Evolutionary conservation across 2,797 vertebrate species (phyloP).

Genomic region (Lacerta bilineata): DNA sequence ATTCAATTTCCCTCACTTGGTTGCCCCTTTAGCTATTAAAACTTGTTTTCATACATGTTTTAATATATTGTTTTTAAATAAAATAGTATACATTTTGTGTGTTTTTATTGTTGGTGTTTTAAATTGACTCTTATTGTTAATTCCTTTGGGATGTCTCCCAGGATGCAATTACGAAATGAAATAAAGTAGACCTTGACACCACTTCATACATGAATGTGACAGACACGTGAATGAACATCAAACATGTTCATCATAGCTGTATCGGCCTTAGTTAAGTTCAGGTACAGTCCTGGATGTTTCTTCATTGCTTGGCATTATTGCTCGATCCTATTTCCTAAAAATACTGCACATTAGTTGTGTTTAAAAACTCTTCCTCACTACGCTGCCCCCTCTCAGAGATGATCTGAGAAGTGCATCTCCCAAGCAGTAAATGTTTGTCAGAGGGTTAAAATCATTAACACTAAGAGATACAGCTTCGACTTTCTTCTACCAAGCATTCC

Average conservation of each 20-base stretch:
- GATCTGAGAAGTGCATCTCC: not conserved
- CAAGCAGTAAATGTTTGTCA: slow-evolving; percentile 8
- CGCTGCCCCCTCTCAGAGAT: not conserved
- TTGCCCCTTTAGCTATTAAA: not conserved
- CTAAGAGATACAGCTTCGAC: slow-evolving; percentile 38
- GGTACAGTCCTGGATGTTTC: not conserved
- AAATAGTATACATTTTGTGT: too few species aligned
- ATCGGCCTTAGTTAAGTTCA: not conserved
- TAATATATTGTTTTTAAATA: too few species aligned
- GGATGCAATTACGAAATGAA: too few species aligned
- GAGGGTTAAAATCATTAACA: slow-evolving; percentile 40
- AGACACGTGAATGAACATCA: not conserved
- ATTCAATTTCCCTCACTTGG: not conserved
- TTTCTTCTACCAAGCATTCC: not conserved
- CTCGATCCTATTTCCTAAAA: not conserved
- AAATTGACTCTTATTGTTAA: too few species aligned
- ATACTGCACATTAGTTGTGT: not conserved
- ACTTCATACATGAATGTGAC: too few species aligned
- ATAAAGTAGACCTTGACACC: not conserved
- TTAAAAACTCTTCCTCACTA: not conserved
- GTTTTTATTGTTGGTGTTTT: too few species aligned
- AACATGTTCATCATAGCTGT: not conserved
- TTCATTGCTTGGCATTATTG: not conserved
- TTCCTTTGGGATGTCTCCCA: too few species aligned
- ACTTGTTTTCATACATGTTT: too few species aligned